phyloP scores from a whole-genome alignment of 2,113 vertebrate genomes.

The Xerus inauris region DNA sequence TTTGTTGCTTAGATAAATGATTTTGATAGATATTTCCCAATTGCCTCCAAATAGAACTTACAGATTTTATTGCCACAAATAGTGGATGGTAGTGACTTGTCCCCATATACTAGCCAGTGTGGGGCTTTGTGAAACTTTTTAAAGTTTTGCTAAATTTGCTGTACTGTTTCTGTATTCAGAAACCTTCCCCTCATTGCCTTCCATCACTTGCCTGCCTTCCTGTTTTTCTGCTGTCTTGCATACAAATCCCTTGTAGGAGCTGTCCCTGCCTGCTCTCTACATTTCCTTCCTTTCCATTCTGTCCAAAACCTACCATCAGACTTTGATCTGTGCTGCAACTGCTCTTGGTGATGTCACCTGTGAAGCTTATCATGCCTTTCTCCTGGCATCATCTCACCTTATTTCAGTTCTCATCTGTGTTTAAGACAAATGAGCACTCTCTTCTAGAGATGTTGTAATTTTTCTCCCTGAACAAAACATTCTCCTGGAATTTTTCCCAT shows the following conservation, averaged over 20 bases:
- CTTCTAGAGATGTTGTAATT: not conserved
- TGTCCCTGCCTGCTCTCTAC: not conserved
- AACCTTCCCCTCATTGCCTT: too few relatives aligned
- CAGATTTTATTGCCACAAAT: not conserved
- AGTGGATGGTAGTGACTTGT: not conserved
- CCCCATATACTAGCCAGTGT: not conserved
- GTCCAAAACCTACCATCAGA: not conserved
- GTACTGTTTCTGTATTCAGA: not conserved
- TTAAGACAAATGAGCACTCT: not conserved
- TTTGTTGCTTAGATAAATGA: not conserved
- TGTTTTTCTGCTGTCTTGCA: not conserved
- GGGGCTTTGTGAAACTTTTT: not conserved
- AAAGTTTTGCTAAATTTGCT: not conserved
- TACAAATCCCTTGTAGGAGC: not conserved
- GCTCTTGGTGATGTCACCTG: not conserved
- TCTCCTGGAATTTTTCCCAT: not conserved
- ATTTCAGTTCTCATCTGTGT: not conserved
- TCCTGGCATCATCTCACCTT: not conserved
- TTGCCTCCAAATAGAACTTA: not conserved
- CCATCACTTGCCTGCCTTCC: not conserved
- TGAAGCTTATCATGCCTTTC: not conserved
- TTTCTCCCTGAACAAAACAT: not conserved
- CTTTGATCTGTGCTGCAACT: not conserved
- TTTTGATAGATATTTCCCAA: not conserved
- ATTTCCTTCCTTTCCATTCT: not conserved